A percentile compares a stretch with the other conserved stretches of the same genome.
Conservation (phyloP, 2,797 vertebrate species). For the Sphenopsis melanotis region DNA sequence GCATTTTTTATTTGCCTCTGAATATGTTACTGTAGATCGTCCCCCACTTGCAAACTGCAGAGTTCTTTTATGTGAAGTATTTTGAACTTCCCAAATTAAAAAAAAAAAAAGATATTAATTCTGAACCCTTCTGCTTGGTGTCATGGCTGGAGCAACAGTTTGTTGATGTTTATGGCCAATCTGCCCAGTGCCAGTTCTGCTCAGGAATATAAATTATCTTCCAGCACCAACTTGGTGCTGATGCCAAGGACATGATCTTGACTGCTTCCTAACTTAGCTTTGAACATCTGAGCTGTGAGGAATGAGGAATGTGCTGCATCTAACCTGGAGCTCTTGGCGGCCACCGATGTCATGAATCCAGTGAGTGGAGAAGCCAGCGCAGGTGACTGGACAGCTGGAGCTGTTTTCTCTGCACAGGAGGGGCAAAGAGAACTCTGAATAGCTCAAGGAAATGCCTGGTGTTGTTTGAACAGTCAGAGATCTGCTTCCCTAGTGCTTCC, state of each 20-base stretch:
- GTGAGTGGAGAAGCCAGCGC: background rate
- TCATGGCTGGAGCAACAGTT: background rate
- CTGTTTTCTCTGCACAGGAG: background rate
- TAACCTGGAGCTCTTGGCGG: background rate
- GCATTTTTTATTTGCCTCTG: background rate
- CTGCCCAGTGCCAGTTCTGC: background rate
- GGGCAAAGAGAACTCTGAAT: constrained; percentile 20
- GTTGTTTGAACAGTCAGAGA: background rate
- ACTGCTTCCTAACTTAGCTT: background rate
- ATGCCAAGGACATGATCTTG: background rate
- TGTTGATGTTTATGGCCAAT: background rate
- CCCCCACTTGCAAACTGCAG: background rate
- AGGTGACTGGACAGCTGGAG: constrained; percentile 47
- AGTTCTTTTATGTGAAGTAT: background rate
- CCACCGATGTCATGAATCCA: background rate
- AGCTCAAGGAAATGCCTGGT: constrained; percentile 37
- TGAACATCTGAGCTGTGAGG: background rate
- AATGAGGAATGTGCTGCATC: background rate
- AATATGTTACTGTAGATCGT: background rate
- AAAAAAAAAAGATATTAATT: background rate
- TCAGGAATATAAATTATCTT: background rate
- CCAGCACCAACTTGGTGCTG: background rate
- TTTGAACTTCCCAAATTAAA: background rate
- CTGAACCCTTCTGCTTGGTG: background rate
- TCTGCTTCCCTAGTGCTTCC: constrained; percentile 59